Evolutionary conservation across 2,888 invertebrate species (phyloP).

Genomic region (Leuctra nigra): DNA sequence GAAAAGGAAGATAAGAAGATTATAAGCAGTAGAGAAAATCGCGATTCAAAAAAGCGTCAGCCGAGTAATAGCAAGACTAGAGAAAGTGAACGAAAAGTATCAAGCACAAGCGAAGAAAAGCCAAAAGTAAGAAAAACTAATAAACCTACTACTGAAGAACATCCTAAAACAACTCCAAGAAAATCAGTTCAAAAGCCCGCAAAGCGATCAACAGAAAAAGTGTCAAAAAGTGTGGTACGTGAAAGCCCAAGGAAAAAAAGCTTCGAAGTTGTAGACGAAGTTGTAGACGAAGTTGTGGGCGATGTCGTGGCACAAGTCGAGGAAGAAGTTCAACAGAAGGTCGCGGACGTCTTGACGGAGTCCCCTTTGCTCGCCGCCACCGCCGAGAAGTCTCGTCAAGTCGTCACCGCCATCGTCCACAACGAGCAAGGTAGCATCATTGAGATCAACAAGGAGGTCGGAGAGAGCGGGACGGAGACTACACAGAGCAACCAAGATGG

Average conservation of each 20-base stretch:
- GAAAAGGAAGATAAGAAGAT: too few species aligned
- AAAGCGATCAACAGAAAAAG: not conserved
- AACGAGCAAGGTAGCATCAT: conserved; percentile 13
- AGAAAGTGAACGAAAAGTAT: not conserved
- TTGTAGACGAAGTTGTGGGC: not conserved
- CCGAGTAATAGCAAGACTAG: too few species aligned
- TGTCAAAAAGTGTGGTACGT: too few species aligned
- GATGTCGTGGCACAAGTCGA: not conserved
- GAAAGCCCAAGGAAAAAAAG: too few species aligned
- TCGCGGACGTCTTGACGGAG: too few species aligned
- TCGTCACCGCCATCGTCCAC: conserved; percentile 21
- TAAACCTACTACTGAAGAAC: not conserved
- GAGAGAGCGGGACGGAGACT: not conserved
- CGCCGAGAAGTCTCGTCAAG: conserved; percentile 1
- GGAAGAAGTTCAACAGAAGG: not conserved
- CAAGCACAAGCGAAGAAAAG: not conserved
- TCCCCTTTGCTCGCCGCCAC: not conserved
- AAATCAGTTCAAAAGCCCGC: not conserved
- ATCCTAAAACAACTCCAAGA: not conserved
- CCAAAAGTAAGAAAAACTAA: not conserved
- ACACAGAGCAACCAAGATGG: conserved; percentile 5
- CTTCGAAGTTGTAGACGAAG: not conserved
- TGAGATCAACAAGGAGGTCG: conserved; percentile 9
- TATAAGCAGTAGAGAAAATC: too few species aligned
- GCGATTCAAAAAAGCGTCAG: not conserved